Conservation (phyloP, 2,113 vertebrate species). For the Vulpes lagopus region DNA sequence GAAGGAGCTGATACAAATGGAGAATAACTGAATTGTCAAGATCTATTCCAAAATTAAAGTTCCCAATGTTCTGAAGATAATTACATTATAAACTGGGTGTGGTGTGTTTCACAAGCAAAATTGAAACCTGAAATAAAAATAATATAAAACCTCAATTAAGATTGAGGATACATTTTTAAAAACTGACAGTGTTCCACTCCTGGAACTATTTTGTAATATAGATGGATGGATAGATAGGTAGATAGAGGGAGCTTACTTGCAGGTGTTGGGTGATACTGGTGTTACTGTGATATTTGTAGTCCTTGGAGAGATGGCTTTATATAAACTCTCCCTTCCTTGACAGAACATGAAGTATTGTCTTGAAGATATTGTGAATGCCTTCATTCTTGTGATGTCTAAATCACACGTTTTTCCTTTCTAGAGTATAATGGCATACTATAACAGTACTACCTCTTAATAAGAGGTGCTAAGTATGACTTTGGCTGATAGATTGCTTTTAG, state of each 20-base stretch:
- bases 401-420: slow-evolving; percentile 37
- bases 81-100: slow-evolving; percentile 62
- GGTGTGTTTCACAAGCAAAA: slow-evolving; percentile 61
- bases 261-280: neutral
- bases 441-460: slow-evolving; percentile 8
- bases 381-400: neutral
- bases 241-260: neutral
- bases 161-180: neutral
- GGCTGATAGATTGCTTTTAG: slow-evolving; percentile 19
- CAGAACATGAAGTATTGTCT: neutral
- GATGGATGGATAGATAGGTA: neutral
- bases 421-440: neutral
- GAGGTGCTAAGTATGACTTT: neutral
- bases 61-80: slow-evolving; percentile 62
- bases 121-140: slow-evolving; percentile 54
- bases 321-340: neutral
- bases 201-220: neutral
- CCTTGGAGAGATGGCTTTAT: slow-evolving; percentile 14
- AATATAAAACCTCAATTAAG: neutral
- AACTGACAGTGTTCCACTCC: neutral
- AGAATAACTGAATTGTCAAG: slow-evolving; percentile 36
- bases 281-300: neutral
- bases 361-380: neutral
- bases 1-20: slow-evolving; percentile 36
- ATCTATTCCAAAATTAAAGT: slow-evolving; percentile 53